Percentiles rank a stretch among this genome's conserved stretches.
Evolutionary conservation across 1,140 invertebrate genomes (phyloP).

Genomic region (Aphis gossypii): DNA sequence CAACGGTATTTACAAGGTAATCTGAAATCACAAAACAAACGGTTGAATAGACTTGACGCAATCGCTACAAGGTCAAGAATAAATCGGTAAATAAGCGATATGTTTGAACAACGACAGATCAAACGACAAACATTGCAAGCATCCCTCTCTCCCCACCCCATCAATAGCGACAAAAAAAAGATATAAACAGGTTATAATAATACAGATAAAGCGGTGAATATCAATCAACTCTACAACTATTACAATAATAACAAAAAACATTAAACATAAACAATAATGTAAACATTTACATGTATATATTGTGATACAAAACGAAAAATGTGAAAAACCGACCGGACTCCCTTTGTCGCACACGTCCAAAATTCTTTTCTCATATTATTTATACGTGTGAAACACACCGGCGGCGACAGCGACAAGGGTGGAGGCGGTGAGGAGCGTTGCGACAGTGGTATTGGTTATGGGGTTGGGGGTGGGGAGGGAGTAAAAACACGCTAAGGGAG

Average conservation of each 20-base stretch:
- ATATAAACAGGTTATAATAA: neutral
- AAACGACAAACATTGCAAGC: neutral
- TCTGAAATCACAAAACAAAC: constrained; percentile 41
- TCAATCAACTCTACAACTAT: neutral
- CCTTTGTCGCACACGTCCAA: constrained; percentile 37
- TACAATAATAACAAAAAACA: neutral
- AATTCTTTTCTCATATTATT: neutral
- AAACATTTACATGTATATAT: neutral
- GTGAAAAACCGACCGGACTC: neutral
- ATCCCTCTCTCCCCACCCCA: neutral
- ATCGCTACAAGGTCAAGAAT: neutral
- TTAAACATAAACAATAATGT: neutral
- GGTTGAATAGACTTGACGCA: neutral
- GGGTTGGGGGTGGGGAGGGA: neutral
- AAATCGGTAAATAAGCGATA: neutral
- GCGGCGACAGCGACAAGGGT: neutral
- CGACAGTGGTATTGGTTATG: neutral
- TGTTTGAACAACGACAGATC: neutral
- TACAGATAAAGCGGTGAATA: neutral
- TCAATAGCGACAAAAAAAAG: neutral
- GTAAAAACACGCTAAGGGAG: neutral
- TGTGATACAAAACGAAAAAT: neutral
- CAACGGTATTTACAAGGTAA: constrained; percentile 51
- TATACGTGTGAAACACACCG: constrained; percentile 30
- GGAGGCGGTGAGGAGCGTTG: neutral